Evolutionary conservation across 2,113 vertebrate species (phyloP), one percentile per base, ranked within the genome.

Genomic region (Centropus bengalensis): DNA sequence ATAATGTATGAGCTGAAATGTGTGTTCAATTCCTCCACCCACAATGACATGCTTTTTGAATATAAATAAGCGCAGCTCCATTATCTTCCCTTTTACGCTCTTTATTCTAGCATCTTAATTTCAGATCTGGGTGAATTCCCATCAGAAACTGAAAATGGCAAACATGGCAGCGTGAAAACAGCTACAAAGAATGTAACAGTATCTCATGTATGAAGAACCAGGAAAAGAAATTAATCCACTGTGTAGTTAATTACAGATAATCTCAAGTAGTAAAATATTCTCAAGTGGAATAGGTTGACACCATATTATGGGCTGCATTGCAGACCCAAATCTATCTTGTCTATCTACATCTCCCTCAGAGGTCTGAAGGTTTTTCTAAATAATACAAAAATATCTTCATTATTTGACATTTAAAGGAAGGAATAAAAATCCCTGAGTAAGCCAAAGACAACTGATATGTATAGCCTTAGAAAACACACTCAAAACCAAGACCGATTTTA

Each of bases 341-440:
- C 16, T 59, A n/a, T 51, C 28, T 28, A 42, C 82, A 44, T 79
- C 1, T 3, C 32, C 62, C 82, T 71, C 82, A 91, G 84, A 97
- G 95, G 96, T 78, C 90, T 96, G 96, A 95, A 97, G 75, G 27
- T 93, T 97, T 93, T 96, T 96, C 96, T 95, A 98, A 98, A 97
- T 97, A 96, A 98, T 97, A 98, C 67, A 98, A 98, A 98, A 98
- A 96, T 97, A 97, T 93, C 89, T 96, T 96, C 94, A 96, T 95
- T 96, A 98, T 96, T 87, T 97, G 94, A 97, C 97, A 97, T 96
- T 96, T 96, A 97, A 98, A 97, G 93, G 96, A 97, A 97, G 96
- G 97, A 98, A 97, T 97, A 98, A 96, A 98, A 98, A 98, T 98
- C 98, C 98, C 98, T 98, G 98, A 98, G 98, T 98, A 98, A 96